Percentiles rank a stretch among this genome's conserved stretches.
Evolutionary conservation across 1,140 invertebrate species (phyloP).

Genomic region (Tetragnatha versicolor): DNA sequence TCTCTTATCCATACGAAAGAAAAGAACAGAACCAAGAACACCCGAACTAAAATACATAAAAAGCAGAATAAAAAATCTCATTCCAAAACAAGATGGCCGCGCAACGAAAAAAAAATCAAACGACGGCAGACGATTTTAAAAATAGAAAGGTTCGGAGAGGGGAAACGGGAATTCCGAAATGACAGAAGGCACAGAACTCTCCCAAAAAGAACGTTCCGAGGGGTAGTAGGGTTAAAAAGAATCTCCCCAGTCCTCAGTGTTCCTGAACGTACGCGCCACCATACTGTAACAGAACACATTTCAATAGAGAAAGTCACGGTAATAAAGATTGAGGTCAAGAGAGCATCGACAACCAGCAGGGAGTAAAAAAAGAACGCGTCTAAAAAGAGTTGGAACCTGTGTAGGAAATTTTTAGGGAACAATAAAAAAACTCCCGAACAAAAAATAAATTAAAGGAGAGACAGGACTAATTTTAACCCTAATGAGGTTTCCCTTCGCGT

Average conservation of each 20-base stretch:
- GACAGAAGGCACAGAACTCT: not conserved
- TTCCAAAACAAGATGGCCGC: not conserved
- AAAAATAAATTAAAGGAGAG: no score
- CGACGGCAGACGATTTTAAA: slow-evolving; percentile 26
- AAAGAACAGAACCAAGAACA: slow-evolving; percentile 1
- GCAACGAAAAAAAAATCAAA: not conserved
- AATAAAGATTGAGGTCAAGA: no score
- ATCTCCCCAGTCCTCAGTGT: not conserved
- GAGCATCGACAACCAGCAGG: no score
- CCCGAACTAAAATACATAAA: not conserved
- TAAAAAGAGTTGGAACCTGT: no score
- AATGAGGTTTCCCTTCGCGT: no score
- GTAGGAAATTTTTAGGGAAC: no score
- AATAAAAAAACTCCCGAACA: no score
- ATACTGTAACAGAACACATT: no score
- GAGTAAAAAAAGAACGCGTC: no score
- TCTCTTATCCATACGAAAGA: not conserved
- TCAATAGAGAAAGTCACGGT: no score
- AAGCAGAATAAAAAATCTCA: not conserved
- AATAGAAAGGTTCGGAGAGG: slow-evolving; percentile 17
- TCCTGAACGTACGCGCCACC: not conserved
- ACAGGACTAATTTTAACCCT: no score
- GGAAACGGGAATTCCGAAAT: not conserved
- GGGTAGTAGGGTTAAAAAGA: slow-evolving; percentile 12
- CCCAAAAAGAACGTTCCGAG: slow-evolving; percentile 18